These are phyloP conservation scores for Hirundo rustica DNA, from an alignment of 2,797 vertebrate genomes.

Conservation along the genomic window DNA sequence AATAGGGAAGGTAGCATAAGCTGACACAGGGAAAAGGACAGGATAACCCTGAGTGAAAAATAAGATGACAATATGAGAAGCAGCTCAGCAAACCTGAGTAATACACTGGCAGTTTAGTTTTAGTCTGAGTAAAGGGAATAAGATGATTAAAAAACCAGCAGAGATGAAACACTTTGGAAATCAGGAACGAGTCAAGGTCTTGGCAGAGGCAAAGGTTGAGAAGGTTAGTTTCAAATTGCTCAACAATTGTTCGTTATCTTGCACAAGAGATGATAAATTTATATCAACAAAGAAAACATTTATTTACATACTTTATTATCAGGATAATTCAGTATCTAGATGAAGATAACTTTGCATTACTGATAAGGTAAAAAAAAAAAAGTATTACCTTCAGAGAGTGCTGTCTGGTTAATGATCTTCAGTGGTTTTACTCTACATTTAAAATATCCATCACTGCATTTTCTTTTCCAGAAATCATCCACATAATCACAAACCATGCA, in stretches of 20 bases:
- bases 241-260: not conserved
- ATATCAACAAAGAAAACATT: constrained; percentile 29
- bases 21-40: not conserved
- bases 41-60: not conserved
- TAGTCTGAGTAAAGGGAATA: not conserved
- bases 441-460: not conserved
- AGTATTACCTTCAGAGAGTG: not conserved
- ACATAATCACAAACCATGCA: not conserved
- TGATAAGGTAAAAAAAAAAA: not conserved
- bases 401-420: not conserved
- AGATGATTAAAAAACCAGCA: not conserved
- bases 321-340: constrained; percentile 15
- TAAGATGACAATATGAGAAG: not conserved
- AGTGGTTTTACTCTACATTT: not conserved
- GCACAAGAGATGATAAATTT: not conserved
- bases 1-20: not conserved
- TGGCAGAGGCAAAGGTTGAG: constrained; percentile 11
- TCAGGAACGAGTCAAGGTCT: not conserved
- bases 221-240: constrained; percentile 17
- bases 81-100: not conserved
- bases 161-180: not conserved
- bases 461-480: not conserved
- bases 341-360: constrained; percentile 7
- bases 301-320: constrained; percentile 9
- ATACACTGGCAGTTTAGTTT: not conserved